These are phyloP conservation scores for Acromyrmex charruanus DNA, from an alignment of 1,140 invertebrate species.

Conservation along the genomic window DNA sequence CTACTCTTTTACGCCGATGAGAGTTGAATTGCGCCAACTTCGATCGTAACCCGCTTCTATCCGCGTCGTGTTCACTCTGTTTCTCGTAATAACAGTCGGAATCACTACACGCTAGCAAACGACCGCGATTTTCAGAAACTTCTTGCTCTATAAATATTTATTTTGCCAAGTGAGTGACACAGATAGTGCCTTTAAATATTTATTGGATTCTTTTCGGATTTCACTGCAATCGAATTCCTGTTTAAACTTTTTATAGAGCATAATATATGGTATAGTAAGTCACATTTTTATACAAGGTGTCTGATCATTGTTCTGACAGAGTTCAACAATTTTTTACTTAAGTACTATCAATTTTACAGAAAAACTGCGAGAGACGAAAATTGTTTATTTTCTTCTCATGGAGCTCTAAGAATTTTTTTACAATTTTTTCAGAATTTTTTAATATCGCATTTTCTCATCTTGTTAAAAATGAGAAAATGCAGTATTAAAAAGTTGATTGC, in stretches of 20 bases:
- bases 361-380: too few relatives aligned
- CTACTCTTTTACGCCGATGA: slow-evolving; percentile 61
- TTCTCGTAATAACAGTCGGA: slow-evolving; percentile 32
- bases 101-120: not conserved
- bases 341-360: too few relatives aligned
- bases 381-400: too few relatives aligned
- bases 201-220: not conserved
- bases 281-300: not conserved
- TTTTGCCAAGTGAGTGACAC: not conserved
- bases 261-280: not conserved
- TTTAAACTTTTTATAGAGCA: not conserved
- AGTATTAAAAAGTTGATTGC: too few relatives aligned
- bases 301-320: too few relatives aligned
- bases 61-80: slow-evolving; percentile 32
- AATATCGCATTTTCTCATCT: too few relatives aligned
- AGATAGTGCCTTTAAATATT: not conserved
- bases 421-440: too few relatives aligned
- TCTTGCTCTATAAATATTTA: slow-evolving; percentile 23
- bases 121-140: slow-evolving; percentile 22
- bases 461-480: too few relatives aligned
- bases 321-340: too few relatives aligned
- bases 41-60: slow-evolving; percentile 55
- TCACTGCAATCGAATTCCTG: not conserved
- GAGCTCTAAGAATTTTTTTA: too few relatives aligned
- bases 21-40: slow-evolving; percentile 59